Evolutionary conservation across 2,113 vertebrate genomes (phyloP).

Genomic region (Sinocyclocheilus anshuiensis): DNA sequence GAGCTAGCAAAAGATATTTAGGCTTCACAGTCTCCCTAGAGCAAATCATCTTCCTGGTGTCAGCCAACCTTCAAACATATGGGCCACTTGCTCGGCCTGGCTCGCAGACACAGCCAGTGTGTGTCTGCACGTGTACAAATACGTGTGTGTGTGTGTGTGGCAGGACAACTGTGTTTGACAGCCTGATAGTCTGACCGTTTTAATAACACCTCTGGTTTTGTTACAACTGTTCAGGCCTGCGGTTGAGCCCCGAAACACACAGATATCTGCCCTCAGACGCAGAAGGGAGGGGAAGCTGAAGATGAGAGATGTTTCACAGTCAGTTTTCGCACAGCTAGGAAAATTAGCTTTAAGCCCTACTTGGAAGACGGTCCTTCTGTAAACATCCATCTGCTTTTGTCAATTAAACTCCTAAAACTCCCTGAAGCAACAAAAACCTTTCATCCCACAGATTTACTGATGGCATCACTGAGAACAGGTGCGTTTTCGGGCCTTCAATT

Average conservation of each 20-base stretch:
- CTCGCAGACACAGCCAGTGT: conserved; percentile 6
- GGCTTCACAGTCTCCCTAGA: conserved; percentile 26
- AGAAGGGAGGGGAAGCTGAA: neutral
- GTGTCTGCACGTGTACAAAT: neutral
- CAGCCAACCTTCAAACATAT: conserved; percentile 49
- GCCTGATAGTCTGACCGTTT: conserved; percentile 40
- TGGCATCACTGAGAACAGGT: neutral
- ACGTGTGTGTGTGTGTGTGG: neutral
- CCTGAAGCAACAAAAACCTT: conserved; percentile 24
- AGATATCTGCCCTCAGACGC: neutral
- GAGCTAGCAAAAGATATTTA: conserved; percentile 3
- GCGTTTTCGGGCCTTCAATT: neutral
- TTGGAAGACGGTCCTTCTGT: conserved; percentile 20
- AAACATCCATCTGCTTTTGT: conserved; percentile 38
- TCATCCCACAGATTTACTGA: conserved; percentile 1
- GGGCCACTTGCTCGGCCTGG: conserved; percentile 7
- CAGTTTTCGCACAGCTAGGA: neutral
- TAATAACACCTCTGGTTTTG: conserved; percentile 46
- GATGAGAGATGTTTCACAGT: conserved; percentile 18
- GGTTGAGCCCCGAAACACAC: neutral
- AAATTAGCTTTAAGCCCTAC: neutral
- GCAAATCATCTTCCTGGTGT: conserved; percentile 43
- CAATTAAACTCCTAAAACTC: conserved; percentile 25
- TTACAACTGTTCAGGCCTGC: conserved; percentile 37
- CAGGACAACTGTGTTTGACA: conserved; percentile 28